Base-by-base conservation (phyloP, 2,888 invertebrate species). In the Bursaphelenchus okinawaensis region DNA sequence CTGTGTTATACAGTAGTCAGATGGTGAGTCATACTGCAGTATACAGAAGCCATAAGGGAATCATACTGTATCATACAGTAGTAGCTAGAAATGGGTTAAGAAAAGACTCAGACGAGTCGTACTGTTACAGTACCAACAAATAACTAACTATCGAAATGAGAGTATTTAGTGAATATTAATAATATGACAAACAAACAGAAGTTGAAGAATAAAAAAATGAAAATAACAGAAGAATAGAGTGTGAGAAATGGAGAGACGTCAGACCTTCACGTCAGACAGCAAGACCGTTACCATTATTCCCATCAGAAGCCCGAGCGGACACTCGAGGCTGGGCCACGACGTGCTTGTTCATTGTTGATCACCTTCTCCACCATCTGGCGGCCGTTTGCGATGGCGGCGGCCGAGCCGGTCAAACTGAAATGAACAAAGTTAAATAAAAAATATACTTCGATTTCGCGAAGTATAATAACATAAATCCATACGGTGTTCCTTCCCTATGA, bases 391-490 rank as follows among this genome's bases (percentile, higher is more conserved):
- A 74, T 71, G 28, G 63, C 55, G 52, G 75, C 73, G 64, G 71
- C 71, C 60, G 71, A 79, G 65, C 79, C 79, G 72, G 74, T 72
- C 68, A 76, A 72, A 72, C 79, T 79, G 72, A 52, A n/a, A 20
- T 29, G 22, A 22, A 68, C 12, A 24, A 63, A 63, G 51, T 26
- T 22, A 66, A n/a, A n/a, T n/a, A n/a, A n/a, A n/a, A n/a, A n/a
- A n/a, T n/a, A n/a, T n/a, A n/a, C n/a, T n/a, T n/a, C n/a, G n/a
- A n/a, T n/a, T n/a, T n/a, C n/a, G n/a, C n/a, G n/a, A n/a, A n/a
- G n/a, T n/a, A n/a, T n/a, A n/a, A n/a, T n/a, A n/a, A n/a, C n/a
- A 69, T 9, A 67, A n/a, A 26, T 27, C 26, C 55, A 23, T 29
- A 64, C 28, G 27, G 63, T 23, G n/a, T n/a, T n/a, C n/a, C n/a